Percentiles rank a stretch among this genome's conserved stretches.
Conservation (phyloP, 1,140 invertebrate species). For the Drosophila truncata region DNA sequence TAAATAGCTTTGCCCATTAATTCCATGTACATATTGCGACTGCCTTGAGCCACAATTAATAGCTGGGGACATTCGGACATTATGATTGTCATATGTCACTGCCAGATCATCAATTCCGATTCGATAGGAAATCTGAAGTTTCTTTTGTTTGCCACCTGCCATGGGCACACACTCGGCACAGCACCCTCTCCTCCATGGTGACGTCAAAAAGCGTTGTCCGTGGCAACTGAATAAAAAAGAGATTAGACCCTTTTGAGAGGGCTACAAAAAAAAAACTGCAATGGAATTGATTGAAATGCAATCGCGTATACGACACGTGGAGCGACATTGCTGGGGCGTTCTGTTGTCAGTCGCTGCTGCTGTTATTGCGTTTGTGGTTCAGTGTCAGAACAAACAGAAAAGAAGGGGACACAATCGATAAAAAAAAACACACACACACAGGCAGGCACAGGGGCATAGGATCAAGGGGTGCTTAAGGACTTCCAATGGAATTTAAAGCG, state of each 20-base stretch:
- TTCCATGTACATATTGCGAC: background rate
- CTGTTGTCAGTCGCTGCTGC: constrained; percentile 9
- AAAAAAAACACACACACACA: constrained; percentile 48
- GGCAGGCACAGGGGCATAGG: constrained; percentile 10
- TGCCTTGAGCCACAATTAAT: constrained; percentile 45
- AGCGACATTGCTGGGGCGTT: constrained; percentile 23
- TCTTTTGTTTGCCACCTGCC: constrained; percentile 8
- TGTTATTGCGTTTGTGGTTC: constrained; percentile 45
- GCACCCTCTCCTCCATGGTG: background rate
- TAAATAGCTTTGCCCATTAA: constrained; percentile 29
- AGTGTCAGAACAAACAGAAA: constrained; percentile 55
- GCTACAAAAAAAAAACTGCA: constrained; percentile 1
- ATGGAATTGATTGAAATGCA: constrained; percentile 41
- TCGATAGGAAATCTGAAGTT: constrained; percentile 24
- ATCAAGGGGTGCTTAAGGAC: background rate
- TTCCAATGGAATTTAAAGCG: background rate
- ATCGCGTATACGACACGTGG: constrained; percentile 57
- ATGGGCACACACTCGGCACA: background rate
- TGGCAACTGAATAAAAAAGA: constrained; percentile 38
- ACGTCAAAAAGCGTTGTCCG: constrained; percentile 4
- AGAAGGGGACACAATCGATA: constrained; percentile 61
- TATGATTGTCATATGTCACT: constrained; percentile 23
- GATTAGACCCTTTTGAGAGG: constrained; percentile 30
- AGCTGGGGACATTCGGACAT: constrained; percentile 8
- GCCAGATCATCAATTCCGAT: constrained; percentile 48